Percentiles rank a stretch among this genome's conserved stretches.
Evolutionary conservation across 2,797 vertebrate species (phyloP).

Genomic region (Anableps anableps): DNA sequence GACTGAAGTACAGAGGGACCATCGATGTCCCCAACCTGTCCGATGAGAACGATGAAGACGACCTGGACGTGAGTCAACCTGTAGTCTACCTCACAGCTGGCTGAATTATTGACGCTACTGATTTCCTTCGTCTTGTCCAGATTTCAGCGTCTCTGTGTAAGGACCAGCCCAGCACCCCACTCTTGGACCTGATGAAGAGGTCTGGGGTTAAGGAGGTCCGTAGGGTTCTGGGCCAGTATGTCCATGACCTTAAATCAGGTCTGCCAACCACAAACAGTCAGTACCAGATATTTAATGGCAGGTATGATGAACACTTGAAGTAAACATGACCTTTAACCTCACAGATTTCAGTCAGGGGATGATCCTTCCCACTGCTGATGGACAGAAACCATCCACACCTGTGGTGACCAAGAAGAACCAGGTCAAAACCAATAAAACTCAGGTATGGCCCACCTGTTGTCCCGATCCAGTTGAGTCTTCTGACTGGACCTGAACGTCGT

Average conservation of each 20-base stretch:
- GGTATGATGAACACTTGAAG: background rate
- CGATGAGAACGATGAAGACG: conserved; percentile 91
- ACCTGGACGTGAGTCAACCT: conserved; percentile 86
- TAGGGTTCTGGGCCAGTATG: conserved; percentile 84
- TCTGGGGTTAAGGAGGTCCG: conserved; percentile 83
- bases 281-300: background rate
- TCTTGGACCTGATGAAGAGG: conserved; percentile 88
- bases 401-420: conserved; percentile 73
- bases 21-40: conserved; percentile 92
- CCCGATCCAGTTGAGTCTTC: too few species aligned
- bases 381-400: conserved; percentile 52
- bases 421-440: conserved; percentile 75
- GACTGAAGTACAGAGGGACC: conserved; percentile 89
- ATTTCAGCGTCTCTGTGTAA: conserved; percentile 88
- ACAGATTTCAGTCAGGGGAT: conserved; percentile 96
- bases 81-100: background rate
- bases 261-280: conserved; percentile 1
- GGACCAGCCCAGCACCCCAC: conserved; percentile 88
- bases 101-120: background rate
- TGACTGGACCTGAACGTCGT: background rate
- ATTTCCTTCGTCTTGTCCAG: conserved; percentile 47
- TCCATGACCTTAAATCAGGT: conserved; percentile 90
- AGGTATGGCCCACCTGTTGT: conserved; percentile 66
- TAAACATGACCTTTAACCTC: conserved; percentile 45
- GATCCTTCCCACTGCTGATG: conserved; percentile 90